Evolutionary conservation across 2,797 vertebrate species (phyloP).

Genomic region (Craterocephalus amniculus): DNA sequence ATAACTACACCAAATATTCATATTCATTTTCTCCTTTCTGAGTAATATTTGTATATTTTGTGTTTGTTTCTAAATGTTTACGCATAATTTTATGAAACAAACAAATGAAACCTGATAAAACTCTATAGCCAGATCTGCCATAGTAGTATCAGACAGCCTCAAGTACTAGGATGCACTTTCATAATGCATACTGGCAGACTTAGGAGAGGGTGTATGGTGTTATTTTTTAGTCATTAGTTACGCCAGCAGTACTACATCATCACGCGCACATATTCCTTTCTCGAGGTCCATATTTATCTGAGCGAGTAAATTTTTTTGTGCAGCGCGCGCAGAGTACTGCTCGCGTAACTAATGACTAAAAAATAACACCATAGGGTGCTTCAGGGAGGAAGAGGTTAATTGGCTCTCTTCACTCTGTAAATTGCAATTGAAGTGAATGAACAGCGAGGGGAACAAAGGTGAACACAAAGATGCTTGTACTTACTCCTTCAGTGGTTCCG

Average conservation of each 20-base stretch:
- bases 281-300: too few relatives aligned
- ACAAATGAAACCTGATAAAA: neutral
- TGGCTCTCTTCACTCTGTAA: conserved; percentile 2
- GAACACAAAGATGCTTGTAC: conserved; percentile 67
- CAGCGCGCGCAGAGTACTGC: too few relatives aligned
- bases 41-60: too few relatives aligned
- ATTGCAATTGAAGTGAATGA: conserved; percentile 13
- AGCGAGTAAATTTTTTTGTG: too few relatives aligned
- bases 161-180: neutral
- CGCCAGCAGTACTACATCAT: too few relatives aligned
- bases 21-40: neutral
- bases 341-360: too few relatives aligned
- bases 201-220: too few relatives aligned
- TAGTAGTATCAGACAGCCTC: neutral
- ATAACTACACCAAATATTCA: neutral
- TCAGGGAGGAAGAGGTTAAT: conserved; percentile 6
- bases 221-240: too few relatives aligned
- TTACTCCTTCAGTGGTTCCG: conserved; percentile 98
- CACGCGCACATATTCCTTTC: too few relatives aligned
- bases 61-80: too few relatives aligned
- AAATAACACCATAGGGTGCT: too few relatives aligned
- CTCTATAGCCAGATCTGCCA: neutral
- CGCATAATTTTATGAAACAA: neutral
- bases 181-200: neutral
- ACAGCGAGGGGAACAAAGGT: conserved; percentile 5